Conservation (phyloP, 2,888 invertebrate genomes). For the Philaethria dido region DNA sequence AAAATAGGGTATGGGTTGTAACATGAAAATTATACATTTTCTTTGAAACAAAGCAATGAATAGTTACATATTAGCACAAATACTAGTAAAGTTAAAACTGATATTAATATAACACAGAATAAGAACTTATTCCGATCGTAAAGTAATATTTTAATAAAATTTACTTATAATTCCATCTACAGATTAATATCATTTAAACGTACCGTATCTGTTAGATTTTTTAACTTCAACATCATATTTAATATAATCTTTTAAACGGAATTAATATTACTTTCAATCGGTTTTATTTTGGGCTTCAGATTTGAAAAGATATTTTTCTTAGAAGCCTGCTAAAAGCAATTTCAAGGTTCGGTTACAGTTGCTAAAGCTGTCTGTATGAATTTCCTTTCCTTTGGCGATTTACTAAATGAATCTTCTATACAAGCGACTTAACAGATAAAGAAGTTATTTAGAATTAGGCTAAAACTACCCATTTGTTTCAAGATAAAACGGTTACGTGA, state of each 20-base stretch:
- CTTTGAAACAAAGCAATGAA: no score
- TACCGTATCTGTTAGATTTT: no score
- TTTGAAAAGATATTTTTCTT: constrained; percentile 10
- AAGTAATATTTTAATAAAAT: no score
- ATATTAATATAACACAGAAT: no score
- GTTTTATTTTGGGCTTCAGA: neutral
- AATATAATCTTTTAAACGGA: neutral
- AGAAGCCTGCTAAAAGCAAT: constrained; percentile 15
- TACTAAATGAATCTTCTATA: constrained; percentile 31
- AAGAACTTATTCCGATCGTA: no score
- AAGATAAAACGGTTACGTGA: neutral
- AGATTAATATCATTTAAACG: no score
- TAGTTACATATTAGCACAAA: no score
- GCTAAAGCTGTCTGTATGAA: constrained; percentile 29
- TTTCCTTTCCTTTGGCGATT: constrained; percentile 30
- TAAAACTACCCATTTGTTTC: neutral
- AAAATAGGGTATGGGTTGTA: no score
- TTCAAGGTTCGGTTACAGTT: constrained; percentile 31
- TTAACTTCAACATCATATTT: no score
- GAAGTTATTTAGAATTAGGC: constrained; percentile 13
- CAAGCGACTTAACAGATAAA: constrained; percentile 20
- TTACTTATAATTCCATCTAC: no score
- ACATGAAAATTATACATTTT: no score
- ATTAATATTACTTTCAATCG: neutral
- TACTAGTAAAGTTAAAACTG: no score